A percentile compares a stretch with the other conserved stretches of the same genome.
These are phyloP conservation scores for Petromus typicus DNA, from an alignment of 2,113 vertebrate species.

Conservation along the genomic window DNA sequence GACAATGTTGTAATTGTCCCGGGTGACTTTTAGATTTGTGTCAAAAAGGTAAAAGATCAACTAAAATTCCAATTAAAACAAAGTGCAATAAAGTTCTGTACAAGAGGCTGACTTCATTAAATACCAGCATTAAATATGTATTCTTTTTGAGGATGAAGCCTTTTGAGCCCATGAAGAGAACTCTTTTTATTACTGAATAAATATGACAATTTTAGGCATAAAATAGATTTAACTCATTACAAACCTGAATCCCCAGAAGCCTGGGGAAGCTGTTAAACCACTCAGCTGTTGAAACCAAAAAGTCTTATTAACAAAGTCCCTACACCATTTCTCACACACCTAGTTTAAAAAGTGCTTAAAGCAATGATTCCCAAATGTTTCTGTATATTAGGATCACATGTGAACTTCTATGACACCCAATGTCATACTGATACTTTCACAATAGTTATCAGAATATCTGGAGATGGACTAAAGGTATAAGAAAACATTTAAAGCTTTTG, in stretches of 20 bases:
- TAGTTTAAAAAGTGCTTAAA: conserved; percentile 27
- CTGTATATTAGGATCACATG: background rate
- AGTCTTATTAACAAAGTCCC: background rate
- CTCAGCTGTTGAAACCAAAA: background rate
- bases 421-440: background rate
- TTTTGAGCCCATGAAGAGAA: conserved; percentile 48
- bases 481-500: background rate
- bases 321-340: background rate
- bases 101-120: conserved; percentile 75
- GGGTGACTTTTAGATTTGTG: conserved; percentile 60
- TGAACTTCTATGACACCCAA: background rate
- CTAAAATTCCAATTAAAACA: conserved; percentile 77
- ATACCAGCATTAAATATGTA: conserved; percentile 68
- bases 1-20: conserved; percentile 59
- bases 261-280: background rate
- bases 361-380: background rate
- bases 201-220: conserved; percentile 5
- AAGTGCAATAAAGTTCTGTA: conserved; percentile 61
- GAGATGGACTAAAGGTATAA: background rate
- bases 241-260: background rate
- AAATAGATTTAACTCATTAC: conserved; percentile 58
- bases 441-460: background rate
- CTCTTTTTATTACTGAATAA: conserved; percentile 54
- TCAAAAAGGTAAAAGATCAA: conserved; percentile 70
- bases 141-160: conserved; percentile 62